A percentile compares a stretch with the other conserved stretches of the same genome.
Conservation (phyloP, 2,888 invertebrate species). For the Lordiphosa andalusiaca region DNA sequence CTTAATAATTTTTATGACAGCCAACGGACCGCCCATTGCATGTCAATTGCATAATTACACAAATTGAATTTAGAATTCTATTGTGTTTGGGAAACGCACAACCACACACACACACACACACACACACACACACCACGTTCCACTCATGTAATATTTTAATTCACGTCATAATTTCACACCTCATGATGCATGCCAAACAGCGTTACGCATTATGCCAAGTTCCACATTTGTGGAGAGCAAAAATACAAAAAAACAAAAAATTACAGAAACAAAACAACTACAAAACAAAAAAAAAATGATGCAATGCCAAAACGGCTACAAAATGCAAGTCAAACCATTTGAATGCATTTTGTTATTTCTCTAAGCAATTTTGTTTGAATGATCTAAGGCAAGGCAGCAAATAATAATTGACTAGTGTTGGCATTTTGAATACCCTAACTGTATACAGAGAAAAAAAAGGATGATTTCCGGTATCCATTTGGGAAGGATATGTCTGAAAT, state of each 20-base stretch:
- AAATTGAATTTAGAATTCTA: conserved; percentile 22
- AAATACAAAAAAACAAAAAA: not conserved
- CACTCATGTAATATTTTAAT: conserved; percentile 1
- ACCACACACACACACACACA: conserved; percentile 14
- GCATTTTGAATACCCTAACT: conserved; percentile 1
- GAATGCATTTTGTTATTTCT: conserved; percentile 40
- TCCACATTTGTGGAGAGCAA: conserved; percentile 36
- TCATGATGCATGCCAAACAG: not conserved
- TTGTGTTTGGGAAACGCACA: conserved; percentile 17
- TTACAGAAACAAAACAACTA: conserved; percentile 2
- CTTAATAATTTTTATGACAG: conserved; percentile 46
- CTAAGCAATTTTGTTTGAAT: conserved; percentile 45
- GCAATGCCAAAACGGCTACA: conserved; percentile 20
- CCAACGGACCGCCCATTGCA: conserved; percentile 42
- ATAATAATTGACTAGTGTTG: not conserved
- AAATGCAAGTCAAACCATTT: conserved; percentile 35
- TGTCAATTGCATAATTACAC: conserved; percentile 64
- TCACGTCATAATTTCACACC: conserved; percentile 1
- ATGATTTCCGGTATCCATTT: too few species aligned
- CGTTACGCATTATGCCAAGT: conserved; percentile 27
- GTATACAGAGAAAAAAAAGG: too few species aligned
- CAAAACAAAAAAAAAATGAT: conserved; percentile 8
- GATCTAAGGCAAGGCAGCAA: conserved; percentile 39
- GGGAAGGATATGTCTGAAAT: too few species aligned
- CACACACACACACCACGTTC: conserved; percentile 11